Base-by-base conservation (phyloP, 2,113 vertebrate genomes). In the Centropristis striata region DNA sequence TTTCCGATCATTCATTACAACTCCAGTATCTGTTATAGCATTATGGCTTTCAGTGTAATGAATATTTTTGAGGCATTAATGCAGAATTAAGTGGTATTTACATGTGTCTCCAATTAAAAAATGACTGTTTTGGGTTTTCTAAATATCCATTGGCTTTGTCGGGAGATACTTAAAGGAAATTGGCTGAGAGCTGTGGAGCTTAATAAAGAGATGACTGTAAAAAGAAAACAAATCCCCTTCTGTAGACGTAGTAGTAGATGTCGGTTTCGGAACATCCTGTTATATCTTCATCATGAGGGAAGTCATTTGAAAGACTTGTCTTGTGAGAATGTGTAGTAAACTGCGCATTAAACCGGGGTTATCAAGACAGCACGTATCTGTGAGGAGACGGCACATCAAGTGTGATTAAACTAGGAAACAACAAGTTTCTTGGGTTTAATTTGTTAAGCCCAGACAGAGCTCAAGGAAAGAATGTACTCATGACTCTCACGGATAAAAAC, bases 141-240 rank as follows among this genome's bases (percentile, higher is more conserved):
- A 81, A 86, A 91, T 84, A 86, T 89, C 83, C 57, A 53, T 58
- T 32, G 71, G 84, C 81, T 88, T 88, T 90, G 79, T 87, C 32
- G 58, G 74, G 36, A 85, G 66, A 77, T 68, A 67, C 54, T 68
- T 28, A 75, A 63, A 32, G 63, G 81, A 81, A 90, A 88, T 90
- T 76, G 80, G 69, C 80, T 86, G 80, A 41, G 66, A 41, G 39
- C 36, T 60, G 61, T 8, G 46, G 67, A 55, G 75, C 74, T 84
- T 65, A 80, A 84, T 87, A 64, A 74, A 77, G 84, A 61, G 41
- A 72, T 53, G 70, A 42, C 44, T 59, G 63, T 77, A 69, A 65
- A 86, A 90, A 51, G 68, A 78, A 90, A 90, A 88, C 86, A 86
- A 85, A 89, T 76, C 75, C 32, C 16, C 64, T 5, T 75, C 55